Conservation (phyloP, 2,113 vertebrate species). For the Blennius ocellaris region DNA sequence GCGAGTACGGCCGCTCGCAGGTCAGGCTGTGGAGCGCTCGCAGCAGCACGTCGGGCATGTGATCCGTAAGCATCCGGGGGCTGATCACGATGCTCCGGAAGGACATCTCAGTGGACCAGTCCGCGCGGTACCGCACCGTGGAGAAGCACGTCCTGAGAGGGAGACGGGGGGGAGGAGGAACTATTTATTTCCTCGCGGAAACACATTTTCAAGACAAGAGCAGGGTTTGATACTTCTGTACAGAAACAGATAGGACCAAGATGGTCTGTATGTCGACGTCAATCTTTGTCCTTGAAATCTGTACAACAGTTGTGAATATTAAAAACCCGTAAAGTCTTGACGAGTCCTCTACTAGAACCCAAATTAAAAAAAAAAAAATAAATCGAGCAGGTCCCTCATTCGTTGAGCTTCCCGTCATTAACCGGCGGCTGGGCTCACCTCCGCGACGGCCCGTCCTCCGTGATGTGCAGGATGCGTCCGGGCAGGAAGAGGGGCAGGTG, state of each 20-base stretch:
- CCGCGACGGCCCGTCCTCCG: slow-evolving; percentile 86
- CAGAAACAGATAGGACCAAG: too few relatives aligned
- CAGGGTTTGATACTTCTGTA: too few relatives aligned
- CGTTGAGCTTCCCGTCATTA: too few relatives aligned
- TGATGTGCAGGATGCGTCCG: slow-evolving; percentile 90
- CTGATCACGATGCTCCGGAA: slow-evolving; percentile 94
- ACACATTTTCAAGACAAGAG: too few relatives aligned
- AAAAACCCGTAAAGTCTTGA: too few relatives aligned
- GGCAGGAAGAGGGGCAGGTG: slow-evolving; percentile 92
- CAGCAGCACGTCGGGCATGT: slow-evolving; percentile 92
- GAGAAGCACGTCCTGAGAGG: slow-evolving; percentile 87
- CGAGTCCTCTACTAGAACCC: too few relatives aligned
- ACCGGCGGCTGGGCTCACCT: slow-evolving; percentile 77
- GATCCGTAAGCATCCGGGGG: slow-evolving; percentile 93
- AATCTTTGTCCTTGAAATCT: too few relatives aligned
- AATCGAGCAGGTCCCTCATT: too few relatives aligned
- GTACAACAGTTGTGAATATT: too few relatives aligned
- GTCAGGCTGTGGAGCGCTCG: slow-evolving; percentile 86
- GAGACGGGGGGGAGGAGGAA: neutral
- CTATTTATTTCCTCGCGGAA: too few relatives aligned
- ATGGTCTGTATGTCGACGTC: too few relatives aligned
- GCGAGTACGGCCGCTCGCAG: slow-evolving; percentile 74
- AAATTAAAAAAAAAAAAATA: too few relatives aligned
- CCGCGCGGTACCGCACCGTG: slow-evolving; percentile 83
- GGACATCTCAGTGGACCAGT: slow-evolving; percentile 87